Percentiles rank a stretch among this genome's conserved stretches.
phyloP scores from a whole-genome alignment of 2,113 vertebrate species.

The Epinephelus lanceolatus region DNA sequence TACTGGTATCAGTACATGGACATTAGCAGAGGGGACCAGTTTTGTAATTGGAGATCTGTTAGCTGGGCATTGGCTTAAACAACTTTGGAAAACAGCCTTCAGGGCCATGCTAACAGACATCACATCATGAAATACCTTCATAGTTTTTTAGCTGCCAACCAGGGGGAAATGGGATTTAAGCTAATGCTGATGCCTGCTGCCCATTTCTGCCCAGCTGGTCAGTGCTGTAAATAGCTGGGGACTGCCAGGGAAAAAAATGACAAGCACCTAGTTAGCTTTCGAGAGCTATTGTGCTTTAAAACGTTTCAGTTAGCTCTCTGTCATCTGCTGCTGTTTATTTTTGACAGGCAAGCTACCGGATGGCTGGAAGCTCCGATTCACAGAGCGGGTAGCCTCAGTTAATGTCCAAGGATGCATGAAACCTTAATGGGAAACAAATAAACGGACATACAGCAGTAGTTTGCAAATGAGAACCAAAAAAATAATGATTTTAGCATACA shows the following conservation, averaged over 20 bases:
- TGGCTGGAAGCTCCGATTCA: not conserved
- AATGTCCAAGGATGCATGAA: not conserved
- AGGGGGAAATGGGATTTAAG: slow-evolving; percentile 18
- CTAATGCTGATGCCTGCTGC: slow-evolving; percentile 22
- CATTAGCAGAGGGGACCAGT: not conserved
- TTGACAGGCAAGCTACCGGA: not conserved
- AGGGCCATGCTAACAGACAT: not conserved
- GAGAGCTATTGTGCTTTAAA: not conserved
- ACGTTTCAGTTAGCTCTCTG: not conserved
- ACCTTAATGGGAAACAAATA: not conserved
- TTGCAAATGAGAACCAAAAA: not conserved
- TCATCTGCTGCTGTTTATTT: not conserved
- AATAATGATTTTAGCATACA: not conserved
- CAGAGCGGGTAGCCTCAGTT: not conserved
- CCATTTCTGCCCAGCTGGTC: slow-evolving; percentile 13
- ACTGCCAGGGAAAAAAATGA: not conserved
- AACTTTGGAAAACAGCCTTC: slow-evolving; percentile 4
- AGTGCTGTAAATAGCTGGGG: slow-evolving; percentile 16
- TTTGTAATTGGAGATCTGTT: not conserved
- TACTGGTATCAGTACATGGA: not conserved
- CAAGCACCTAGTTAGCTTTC: slow-evolving; percentile 6
- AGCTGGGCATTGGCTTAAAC: not conserved
- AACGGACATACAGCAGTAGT: not conserved
- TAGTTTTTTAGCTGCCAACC: slow-evolving; percentile 26
- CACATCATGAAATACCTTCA: slow-evolving; percentile 3